Base-by-base conservation (phyloP, 2,888 invertebrate species). In the Prenolepis imparis region DNA sequence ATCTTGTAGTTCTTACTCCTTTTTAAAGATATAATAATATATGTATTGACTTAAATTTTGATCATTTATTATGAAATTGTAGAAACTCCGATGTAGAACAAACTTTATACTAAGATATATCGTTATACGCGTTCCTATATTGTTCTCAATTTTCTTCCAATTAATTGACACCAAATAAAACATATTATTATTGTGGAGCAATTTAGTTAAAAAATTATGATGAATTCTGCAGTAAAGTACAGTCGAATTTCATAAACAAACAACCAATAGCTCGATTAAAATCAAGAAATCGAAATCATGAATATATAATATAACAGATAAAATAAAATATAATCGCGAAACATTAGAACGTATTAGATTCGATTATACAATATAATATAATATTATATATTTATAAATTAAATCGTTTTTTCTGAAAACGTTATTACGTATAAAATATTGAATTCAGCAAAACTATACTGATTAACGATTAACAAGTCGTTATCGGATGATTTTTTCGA, bases 111-210 rank as follows among this genome's bases (percentile, higher is more conserved):
- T 39, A 24, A 66, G 4, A 24, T 55, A 52, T 39, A 48, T 36
- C 6, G 11, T 9, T 32, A 28, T 21, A 41, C 28, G 21, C 18
- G 18, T 48, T 6, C 5, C 6, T 48, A 32, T 59, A 44, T 36
- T 21, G 57, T 6, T 68, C 32, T 21, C 18, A 57, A 41, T 67
- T 66, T 21, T 44, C 21, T 32, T 24, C 24, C 77, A 68, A n/a
- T 80, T 70, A 68, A 78, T 68, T 68, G 32, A 67, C 32, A 67
- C 59, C 44, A 59, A 1, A 8, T 28, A 6, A 36, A 70, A 70
- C 11, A 1, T 68, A 59, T 78, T 59, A 48, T 68, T 41, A 32
- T 55, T 57, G 9, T 44, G 11, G 3, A 36, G 1, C 41, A 41
- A 66, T 15, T 9, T 41, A 55, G 48, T 32, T 21, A 18, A 68